Percentiles rank a stretch among this genome's conserved stretches.
Evolutionary conservation across 1,140 invertebrate genomes (phyloP).

Genomic region (Papilio xuthus): DNA sequence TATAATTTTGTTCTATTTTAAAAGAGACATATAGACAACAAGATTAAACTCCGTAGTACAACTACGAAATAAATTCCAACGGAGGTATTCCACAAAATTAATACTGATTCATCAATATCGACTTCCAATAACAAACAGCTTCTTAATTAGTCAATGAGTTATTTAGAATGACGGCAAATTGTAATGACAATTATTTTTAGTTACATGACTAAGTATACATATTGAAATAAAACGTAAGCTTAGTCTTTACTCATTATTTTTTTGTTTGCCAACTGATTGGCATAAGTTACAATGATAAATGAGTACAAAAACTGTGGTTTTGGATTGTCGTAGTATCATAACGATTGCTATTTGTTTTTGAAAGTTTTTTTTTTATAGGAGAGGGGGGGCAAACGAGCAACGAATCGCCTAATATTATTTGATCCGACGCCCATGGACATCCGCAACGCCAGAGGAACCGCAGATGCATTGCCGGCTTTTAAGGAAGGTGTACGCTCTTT

Average conservation of each 20-base stretch:
- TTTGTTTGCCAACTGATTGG: slow-evolving; percentile 7
- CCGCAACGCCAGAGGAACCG: no score
- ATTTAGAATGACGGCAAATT: neutral
- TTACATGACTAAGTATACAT: neutral
- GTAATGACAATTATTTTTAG: neutral
- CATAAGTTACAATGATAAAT: neutral
- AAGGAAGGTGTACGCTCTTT: no score
- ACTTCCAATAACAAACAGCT: neutral
- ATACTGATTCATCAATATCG: neutral
- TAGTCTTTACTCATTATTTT: slow-evolving; percentile 1
- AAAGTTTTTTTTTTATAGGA: no score
- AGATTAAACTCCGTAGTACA: no score
- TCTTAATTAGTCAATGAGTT: slow-evolving; percentile 6
- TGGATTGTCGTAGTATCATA: neutral
- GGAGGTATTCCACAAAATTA: neutral
- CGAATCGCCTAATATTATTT: no score
- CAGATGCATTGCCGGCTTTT: no score
- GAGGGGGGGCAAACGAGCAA: no score
- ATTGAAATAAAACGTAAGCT: neutral
- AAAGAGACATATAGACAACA: no score
- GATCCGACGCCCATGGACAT: no score
- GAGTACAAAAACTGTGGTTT: neutral
- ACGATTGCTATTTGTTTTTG: no score
- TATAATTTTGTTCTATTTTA: no score
- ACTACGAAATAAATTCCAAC: neutral